Percentiles rank a stretch among this genome's conserved stretches.
Evolutionary conservation across 2,113 vertebrate genomes (phyloP).

Genomic region (Eudyptes chrysolophus): DNA sequence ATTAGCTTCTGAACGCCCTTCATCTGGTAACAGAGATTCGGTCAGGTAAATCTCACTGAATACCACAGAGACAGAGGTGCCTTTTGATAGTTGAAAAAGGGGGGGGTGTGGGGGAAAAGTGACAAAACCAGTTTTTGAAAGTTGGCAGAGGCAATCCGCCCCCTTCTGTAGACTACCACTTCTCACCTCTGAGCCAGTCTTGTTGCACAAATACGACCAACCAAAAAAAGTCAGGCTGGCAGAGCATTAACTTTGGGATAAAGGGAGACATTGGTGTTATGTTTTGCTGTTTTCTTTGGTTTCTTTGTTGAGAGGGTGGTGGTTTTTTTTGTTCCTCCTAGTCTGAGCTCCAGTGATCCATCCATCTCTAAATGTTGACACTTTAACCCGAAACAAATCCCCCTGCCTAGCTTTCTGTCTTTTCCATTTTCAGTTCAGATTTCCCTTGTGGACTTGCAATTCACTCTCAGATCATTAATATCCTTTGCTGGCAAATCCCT

Average conservation of each 20-base stretch:
- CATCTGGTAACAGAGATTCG: not conserved
- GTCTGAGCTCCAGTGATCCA: not conserved
- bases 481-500: conserved; percentile 58
- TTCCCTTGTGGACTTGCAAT: conserved; percentile 14
- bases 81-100: not conserved
- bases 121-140: not conserved
- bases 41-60: not conserved
- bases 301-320: not conserved
- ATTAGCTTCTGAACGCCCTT: not conserved
- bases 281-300: conserved; percentile 10
- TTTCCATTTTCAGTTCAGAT: conserved; percentile 46
- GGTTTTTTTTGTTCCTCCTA: not conserved
- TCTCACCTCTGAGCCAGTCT: not conserved
- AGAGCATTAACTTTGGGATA: not conserved
- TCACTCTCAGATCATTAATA: conserved; percentile 53
- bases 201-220: not conserved
- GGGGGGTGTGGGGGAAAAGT: accelerated
- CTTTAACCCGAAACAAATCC: conserved; percentile 20
- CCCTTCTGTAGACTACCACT: not conserved
- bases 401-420: conserved; percentile 25
- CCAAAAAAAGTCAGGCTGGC: not conserved
- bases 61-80: not conserved
- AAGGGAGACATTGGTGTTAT: not conserved
- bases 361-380: conserved; percentile 56
- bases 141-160: not conserved